These are phyloP conservation scores for Pteropus alecto DNA, from an alignment of 2,113 vertebrate genomes.

Conservation along the genomic window DNA sequence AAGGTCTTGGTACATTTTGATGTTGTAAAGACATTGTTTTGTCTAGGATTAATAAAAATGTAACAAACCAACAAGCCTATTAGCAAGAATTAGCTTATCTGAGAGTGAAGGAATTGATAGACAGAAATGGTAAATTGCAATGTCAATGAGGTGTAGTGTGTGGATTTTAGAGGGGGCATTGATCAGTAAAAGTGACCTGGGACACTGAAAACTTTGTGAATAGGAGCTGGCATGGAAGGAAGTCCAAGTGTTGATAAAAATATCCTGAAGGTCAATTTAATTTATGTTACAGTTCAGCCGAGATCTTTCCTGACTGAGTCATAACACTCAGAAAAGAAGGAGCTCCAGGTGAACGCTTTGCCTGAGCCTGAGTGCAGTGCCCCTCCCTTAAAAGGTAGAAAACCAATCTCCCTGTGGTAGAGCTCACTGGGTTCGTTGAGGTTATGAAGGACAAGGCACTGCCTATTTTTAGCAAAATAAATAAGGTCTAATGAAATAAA, in stretches of 20 bases:
- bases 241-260: not conserved
- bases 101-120: not conserved
- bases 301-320: not conserved
- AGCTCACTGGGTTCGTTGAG: not conserved
- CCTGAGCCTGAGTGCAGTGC: not conserved
- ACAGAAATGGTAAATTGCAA: not conserved
- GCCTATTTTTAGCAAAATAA: not conserved
- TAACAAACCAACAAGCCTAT: not conserved
- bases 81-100: conserved; percentile 17
- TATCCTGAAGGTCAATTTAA: not conserved
- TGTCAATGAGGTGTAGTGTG: not conserved
- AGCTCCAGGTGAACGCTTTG: not conserved
- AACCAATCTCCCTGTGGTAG: not conserved
- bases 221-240: not conserved
- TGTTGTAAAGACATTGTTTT: conserved; percentile 23
- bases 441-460: not conserved
- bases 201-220: not conserved
- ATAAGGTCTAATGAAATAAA: not conserved
- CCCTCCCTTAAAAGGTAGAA: not conserved
- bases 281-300: not conserved
- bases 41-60: not conserved
- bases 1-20: not conserved
- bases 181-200: not conserved
- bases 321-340: not conserved
- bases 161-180: not conserved